A percentile compares a stretch with the other conserved stretches of the same genome.
Evolutionary conservation across 2,888 invertebrate species (phyloP).

Genomic region (Aporophyla nigra): DNA sequence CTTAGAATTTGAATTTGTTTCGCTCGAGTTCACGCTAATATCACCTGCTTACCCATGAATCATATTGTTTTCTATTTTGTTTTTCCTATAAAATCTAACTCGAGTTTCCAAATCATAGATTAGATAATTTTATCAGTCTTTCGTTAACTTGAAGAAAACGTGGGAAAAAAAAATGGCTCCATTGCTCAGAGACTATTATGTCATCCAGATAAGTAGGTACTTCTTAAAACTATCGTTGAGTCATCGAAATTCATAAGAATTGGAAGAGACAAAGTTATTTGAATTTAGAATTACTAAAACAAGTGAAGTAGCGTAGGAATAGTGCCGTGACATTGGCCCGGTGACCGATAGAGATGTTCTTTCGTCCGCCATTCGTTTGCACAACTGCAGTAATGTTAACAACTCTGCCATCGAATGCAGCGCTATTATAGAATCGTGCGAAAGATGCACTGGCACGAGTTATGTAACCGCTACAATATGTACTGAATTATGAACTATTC

Average conservation of each 20-base stretch:
- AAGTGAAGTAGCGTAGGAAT: slow-evolving; percentile 41
- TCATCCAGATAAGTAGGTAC: neutral
- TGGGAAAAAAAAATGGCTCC: slow-evolving; percentile 6
- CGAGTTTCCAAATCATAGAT: neutral
- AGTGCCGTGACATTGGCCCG: slow-evolving; percentile 81
- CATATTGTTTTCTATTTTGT: slow-evolving; percentile 62
- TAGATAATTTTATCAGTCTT: slow-evolving; percentile 4
- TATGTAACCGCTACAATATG: slow-evolving; percentile 56
- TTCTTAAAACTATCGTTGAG: neutral
- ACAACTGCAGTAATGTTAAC: slow-evolving; percentile 71
- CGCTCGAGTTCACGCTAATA: slow-evolving; percentile 22
- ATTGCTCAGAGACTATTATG: neutral
- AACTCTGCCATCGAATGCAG: slow-evolving; percentile 36
- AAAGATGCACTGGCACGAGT: slow-evolving; percentile 48
- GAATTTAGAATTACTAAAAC: slow-evolving; percentile 4
- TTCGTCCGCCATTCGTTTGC: slow-evolving; percentile 73
- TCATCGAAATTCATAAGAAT: neutral
- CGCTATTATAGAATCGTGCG: slow-evolving; percentile 37
- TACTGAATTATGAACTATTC: slow-evolving; percentile 54
- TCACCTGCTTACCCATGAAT: slow-evolving; percentile 44
- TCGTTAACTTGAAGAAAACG: slow-evolving; percentile 15
- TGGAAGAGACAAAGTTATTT: neutral
- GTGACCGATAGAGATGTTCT: slow-evolving; percentile 78
- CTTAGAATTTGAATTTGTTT: slow-evolving; percentile 13
- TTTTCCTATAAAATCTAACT: slow-evolving; percentile 3